Percentiles rank a stretch among this genome's conserved stretches.
Conservation (phyloP, 2,113 vertebrate genomes). For the Uria aalge region DNA sequence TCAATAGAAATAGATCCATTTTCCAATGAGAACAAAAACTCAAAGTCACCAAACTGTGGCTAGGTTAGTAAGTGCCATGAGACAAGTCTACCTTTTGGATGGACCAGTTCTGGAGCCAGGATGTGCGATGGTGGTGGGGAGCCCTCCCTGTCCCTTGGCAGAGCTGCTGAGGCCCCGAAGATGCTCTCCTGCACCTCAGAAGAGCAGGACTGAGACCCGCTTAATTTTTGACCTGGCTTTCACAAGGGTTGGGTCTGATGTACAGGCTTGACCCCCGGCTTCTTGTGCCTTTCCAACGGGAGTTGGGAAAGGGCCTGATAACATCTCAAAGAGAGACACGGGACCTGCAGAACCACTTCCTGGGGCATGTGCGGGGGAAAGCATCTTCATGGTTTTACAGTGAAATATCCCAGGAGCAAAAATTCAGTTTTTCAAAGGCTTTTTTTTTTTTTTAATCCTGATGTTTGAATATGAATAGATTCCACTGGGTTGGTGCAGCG, state of each 20-base stretch:
- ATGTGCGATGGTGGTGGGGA: fast-evolving
- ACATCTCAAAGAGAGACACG: background rate
- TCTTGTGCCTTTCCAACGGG: background rate
- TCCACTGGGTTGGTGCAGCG: background rate
- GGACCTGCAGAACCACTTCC: background rate
- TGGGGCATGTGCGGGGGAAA: background rate
- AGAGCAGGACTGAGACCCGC: background rate
- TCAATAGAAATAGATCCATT: background rate
- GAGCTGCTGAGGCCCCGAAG: background rate
- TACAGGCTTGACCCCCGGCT: background rate
- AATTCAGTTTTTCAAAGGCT: background rate
- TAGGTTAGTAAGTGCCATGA: background rate
- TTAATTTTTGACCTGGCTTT: background rate
- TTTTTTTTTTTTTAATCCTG: background rate
- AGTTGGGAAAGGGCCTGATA: background rate
- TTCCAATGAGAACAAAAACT: background rate
- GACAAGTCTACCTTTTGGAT: background rate
- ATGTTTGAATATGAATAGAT: conserved; percentile 3
- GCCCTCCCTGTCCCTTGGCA: background rate
- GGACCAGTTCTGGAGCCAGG: background rate
- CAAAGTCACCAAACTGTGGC: background rate
- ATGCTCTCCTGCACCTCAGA: background rate
- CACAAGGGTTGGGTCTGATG: background rate
- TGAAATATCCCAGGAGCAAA: background rate
- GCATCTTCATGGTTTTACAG: background rate